These are phyloP conservation scores for Leptinotarsa peninsularis DNA, from an alignment of 2,888 invertebrate genomes.

Conservation along the genomic window DNA sequence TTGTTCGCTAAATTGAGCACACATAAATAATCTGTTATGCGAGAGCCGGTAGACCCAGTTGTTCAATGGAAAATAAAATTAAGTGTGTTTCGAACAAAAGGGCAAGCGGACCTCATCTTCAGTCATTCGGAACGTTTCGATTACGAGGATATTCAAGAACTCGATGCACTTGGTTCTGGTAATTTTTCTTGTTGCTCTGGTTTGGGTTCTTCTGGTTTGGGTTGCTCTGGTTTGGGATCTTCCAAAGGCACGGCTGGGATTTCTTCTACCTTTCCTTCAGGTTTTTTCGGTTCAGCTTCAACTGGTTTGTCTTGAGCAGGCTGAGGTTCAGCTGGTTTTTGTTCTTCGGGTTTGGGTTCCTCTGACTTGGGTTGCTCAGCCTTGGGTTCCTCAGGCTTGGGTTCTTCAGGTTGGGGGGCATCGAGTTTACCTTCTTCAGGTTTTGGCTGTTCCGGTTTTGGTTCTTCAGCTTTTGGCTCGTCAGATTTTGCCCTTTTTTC, in stretches of 20 bases:
- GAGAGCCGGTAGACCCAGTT: conserved; percentile 62
- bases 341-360: conserved; percentile 34
- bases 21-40: conserved; percentile 53
- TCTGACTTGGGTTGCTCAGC: conserved; percentile 35
- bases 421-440: conserved; percentile 29
- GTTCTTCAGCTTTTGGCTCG: conserved; percentile 38
- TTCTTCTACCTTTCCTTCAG: conserved; percentile 57
- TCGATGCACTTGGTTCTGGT: conserved; percentile 56
- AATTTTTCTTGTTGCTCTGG: conserved; percentile 52
- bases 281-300: conserved; percentile 54
- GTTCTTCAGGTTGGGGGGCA: conserved; percentile 19
- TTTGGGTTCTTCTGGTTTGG: conserved; percentile 48
- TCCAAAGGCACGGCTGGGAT: conserved; percentile 21
- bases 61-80: conserved; percentile 56
- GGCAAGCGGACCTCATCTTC: conserved; percentile 61
- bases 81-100: conserved; percentile 61
- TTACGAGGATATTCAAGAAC: conserved; percentile 56
- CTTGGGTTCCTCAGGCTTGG: conserved; percentile 34
- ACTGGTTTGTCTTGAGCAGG: conserved; percentile 40
- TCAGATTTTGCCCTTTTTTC: conserved; percentile 53
- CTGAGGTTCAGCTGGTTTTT: conserved; percentile 24
- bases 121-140: conserved; percentile 48
- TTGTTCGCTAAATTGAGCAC: conserved; percentile 53
- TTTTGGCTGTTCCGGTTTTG: conserved; percentile 35
- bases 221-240: conserved; percentile 44